These are phyloP conservation scores for Manacus vitellinus DNA, from an alignment of 2,113 vertebrate species.

Conservation along the genomic window DNA sequence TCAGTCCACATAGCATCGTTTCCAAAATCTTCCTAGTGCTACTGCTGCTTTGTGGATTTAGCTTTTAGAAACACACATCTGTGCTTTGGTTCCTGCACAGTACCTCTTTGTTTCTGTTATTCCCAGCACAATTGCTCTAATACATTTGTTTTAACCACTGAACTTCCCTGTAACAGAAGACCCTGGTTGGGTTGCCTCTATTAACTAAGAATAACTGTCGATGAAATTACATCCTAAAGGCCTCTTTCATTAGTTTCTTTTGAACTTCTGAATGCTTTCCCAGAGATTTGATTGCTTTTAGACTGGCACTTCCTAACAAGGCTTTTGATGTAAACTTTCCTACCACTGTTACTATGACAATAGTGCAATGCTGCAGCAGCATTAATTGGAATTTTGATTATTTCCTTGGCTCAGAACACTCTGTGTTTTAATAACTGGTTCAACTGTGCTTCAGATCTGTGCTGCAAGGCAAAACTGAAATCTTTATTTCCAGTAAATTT, in stretches of 20 bases:
- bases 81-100: not conserved
- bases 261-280: conserved; percentile 64
- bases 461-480: conserved; percentile 30
- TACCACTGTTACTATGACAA: conserved; percentile 67
- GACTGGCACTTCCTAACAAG: conserved; percentile 50
- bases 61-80: not conserved
- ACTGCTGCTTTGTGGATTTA: not conserved
- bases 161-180: not conserved
- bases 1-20: not conserved
- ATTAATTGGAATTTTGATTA: conserved; percentile 66
- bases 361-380: not conserved
- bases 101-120: not conserved
- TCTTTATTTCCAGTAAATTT: conserved; percentile 18
- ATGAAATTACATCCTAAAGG: conserved; percentile 34
- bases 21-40: not conserved
- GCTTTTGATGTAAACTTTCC: conserved; percentile 66
- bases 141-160: conserved; percentile 6
- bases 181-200: not conserved
- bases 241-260: conserved; percentile 64
- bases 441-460: conserved; percentile 27
- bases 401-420: conserved; percentile 44
- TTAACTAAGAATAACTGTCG: conserved; percentile 29
- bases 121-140: not conserved
- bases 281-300: conserved; percentile 56
- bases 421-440: conserved; percentile 63